These are phyloP conservation scores for Glyptemys insculpta DNA, from an alignment of 2,797 vertebrate genomes.

Conservation along the genomic window DNA sequence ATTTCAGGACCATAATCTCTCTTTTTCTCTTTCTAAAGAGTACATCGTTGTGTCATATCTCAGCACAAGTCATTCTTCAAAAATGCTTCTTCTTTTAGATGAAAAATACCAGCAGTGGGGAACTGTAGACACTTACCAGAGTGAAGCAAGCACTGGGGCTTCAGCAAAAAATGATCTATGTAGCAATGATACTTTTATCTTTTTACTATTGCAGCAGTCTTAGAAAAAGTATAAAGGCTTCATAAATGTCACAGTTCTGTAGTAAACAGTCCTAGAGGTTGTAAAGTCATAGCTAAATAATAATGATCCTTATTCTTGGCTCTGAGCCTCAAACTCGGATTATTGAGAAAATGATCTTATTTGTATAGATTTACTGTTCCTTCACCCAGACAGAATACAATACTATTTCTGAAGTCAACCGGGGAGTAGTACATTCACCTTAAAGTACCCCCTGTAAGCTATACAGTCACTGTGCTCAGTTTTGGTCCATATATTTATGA, in stretches of 20 bases:
- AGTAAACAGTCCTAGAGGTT: constrained; percentile 29
- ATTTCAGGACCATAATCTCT: neutral
- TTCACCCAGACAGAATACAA: neutral
- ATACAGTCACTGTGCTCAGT: neutral
- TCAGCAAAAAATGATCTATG: constrained; percentile 23
- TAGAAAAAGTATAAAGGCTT: constrained; percentile 43
- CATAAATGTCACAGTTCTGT: constrained; percentile 49
- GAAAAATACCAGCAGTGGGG: constrained; percentile 23
- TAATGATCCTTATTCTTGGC: neutral
- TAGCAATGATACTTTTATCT: constrained; percentile 38
- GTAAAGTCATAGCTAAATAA: constrained; percentile 32
- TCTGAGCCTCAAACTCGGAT: neutral
- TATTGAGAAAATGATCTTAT: constrained; percentile 1
- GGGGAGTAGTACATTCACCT: neutral
- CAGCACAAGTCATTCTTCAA: constrained; percentile 25
- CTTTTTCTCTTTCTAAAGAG: neutral
- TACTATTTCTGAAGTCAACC: neutral
- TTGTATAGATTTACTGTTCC: constrained; percentile 11
- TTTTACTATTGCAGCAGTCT: constrained; percentile 25
- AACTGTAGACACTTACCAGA: constrained; percentile 8
- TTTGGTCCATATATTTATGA: neutral
- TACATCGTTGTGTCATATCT: neutral
- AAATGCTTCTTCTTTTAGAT: constrained; percentile 24
- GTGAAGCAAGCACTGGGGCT: constrained; percentile 21
- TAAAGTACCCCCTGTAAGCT: neutral